Conservation (phyloP, 2,113 vertebrate species). For the Phrynosoma blainvillii region DNA sequence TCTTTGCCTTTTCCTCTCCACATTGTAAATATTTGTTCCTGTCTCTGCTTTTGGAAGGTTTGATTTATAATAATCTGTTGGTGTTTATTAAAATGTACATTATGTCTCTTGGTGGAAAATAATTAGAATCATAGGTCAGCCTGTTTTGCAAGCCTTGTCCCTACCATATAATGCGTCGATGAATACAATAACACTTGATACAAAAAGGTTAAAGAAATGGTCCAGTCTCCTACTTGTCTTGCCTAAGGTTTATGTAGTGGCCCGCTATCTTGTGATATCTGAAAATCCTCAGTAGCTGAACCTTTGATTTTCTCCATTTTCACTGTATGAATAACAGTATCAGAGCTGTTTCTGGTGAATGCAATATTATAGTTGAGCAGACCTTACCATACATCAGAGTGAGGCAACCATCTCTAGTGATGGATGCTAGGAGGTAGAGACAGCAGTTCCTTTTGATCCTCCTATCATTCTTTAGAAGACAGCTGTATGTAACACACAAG, state of each 20-base stretch:
- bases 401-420: too few relatives aligned
- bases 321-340: not conserved
- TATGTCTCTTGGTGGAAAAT: slow-evolving; percentile 45
- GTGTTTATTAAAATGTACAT: slow-evolving; percentile 53
- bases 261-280: not conserved
- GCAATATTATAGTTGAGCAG: too few relatives aligned
- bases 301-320: not conserved
- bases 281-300: not conserved
- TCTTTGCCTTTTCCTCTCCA: not conserved
- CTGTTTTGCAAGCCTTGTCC: not conserved
- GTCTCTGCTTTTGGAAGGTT: slow-evolving; percentile 40
- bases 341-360: not conserved
- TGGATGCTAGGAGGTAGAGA: too few relatives aligned
- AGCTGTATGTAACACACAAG: too few relatives aligned
- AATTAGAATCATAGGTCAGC: slow-evolving; percentile 49
- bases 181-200: too few relatives aligned
- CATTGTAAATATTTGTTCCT: slow-evolving; percentile 42
- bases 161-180: not conserved
- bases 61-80: slow-evolving; percentile 61
- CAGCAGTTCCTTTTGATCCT: not conserved
- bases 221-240: not conserved
- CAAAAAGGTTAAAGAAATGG: not conserved
- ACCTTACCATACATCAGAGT: too few relatives aligned
- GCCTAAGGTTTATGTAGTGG: not conserved
- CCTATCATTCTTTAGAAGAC: too few relatives aligned